Evolutionary conservation across 2,797 vertebrate genomes (phyloP).

Genomic region (Masticophis lateralis): DNA sequence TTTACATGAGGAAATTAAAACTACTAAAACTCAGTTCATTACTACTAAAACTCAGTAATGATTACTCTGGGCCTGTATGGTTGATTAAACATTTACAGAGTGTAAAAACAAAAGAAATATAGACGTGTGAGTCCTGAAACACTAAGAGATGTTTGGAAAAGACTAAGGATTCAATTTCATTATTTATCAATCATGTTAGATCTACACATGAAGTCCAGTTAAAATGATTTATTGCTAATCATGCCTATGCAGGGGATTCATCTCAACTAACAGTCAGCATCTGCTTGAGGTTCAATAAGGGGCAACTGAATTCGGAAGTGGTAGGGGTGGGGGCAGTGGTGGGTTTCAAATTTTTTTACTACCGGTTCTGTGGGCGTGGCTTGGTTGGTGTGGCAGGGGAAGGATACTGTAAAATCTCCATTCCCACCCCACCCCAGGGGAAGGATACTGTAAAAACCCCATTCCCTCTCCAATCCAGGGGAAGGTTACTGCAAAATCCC

Average conservation of each 20-base stretch:
- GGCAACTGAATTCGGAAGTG: neutral
- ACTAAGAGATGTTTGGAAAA: neutral
- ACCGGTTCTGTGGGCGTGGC: too few relatives aligned
- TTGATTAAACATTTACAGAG: slow-evolving; percentile 26
- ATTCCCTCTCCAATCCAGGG: too few relatives aligned
- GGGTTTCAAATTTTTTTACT: too few relatives aligned
- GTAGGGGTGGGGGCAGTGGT: too few relatives aligned
- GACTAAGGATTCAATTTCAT: neutral
- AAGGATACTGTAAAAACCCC: too few relatives aligned
- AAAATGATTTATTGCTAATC: neutral
- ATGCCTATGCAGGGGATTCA: neutral
- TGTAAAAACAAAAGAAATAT: neutral
- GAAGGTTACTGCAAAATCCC: too few relatives aligned
- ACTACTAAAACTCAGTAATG: neutral
- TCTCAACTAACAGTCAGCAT: neutral
- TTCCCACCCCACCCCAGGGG: too few relatives aligned
- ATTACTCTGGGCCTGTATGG: neutral
- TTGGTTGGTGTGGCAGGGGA: too few relatives aligned
- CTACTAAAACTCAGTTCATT: neutral
- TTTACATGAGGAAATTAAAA: slow-evolving; percentile 6
- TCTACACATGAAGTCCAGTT: neutral
- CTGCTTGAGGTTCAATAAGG: neutral
- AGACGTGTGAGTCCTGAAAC: too few relatives aligned
- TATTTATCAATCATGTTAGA: neutral
- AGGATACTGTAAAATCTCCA: too few relatives aligned